phyloP scores from a whole-genome alignment of 2,797 vertebrate genomes.

The Tenualosa thibaudeaui region DNA sequence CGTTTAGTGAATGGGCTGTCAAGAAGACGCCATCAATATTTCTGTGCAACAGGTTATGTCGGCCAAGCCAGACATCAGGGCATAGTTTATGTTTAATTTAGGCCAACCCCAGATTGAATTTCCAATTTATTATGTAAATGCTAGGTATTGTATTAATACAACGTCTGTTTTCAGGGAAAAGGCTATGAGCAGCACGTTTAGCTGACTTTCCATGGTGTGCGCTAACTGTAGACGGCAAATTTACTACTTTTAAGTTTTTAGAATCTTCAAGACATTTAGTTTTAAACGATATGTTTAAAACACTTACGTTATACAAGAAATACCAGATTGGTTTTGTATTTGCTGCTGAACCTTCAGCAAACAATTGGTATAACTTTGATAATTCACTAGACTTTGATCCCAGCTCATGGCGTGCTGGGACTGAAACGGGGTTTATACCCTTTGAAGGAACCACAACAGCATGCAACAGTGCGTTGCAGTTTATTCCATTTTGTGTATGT shows the following conservation, averaged over 20 bases:
- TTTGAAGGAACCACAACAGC: background rate
- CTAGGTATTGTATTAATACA: background rate
- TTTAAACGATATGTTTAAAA: background rate
- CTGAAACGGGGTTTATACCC: background rate
- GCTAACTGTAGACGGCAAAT: background rate
- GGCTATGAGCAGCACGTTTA: background rate
- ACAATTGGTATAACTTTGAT: background rate
- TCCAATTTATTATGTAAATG: background rate
- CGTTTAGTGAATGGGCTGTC: background rate
- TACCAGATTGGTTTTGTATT: background rate
- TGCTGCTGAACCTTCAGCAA: background rate
- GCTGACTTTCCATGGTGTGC: background rate
- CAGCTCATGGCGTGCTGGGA: background rate
- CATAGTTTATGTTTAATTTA: background rate
- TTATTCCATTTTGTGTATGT: background rate
- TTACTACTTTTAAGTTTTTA: background rate
- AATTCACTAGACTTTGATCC: background rate
- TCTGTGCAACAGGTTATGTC: slow-evolving; percentile 3
- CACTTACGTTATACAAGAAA: background rate
- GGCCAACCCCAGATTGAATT: background rate
- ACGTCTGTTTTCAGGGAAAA: background rate
- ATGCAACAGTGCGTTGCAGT: background rate
- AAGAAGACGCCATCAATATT: background rate
- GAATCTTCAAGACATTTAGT: background rate
- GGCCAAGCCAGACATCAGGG: background rate